Base-by-base conservation (phyloP, 2,888 invertebrate species). In the Gasteruption jaculator region DNA sequence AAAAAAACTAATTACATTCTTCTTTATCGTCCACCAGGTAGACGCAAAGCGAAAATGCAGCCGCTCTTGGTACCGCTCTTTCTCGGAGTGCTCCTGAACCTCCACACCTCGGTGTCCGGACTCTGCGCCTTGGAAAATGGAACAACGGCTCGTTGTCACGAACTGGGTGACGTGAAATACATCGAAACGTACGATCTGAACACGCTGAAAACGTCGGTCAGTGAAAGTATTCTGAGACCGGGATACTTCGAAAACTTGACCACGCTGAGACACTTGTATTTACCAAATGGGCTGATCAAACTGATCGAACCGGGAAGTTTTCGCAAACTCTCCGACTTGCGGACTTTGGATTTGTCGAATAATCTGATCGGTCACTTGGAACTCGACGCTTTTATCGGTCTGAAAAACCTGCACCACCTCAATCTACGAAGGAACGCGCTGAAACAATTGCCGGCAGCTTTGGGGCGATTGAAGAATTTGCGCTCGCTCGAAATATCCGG, bases 401-500 rank as follows among this genome's bases (percentile, higher is more conserved):
- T 83, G 20, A 72, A 71, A 38, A 77, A 79, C 58, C 68, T 84
- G 54, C 80, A 79, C 57, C 75, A 76, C 33, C 67, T 84, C 51
- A 80, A 81, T 65, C 72, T 84, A 63, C 77, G 79, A 40, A 74
- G 78, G 57, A 84, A 84, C 63, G 71, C 76, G 30, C 72, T 84
- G 45, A 72, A 68, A 41, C 71, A 79, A 61, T 72, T 84, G 45
- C 81, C 84, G 5, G 62, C 74, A 40, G 81, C 82, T 53, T 61
- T 84, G 41, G 72, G 69, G 16, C 72, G 73, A 50, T 68, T 83
- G 41, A 72, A 71, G 30, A 68, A 75, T 54, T 68, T 87, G 39
- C 78, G 78, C 60, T 76, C 78, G 53, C 71, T 88, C 43, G 79
- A 84, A 61, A 59, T 88, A 43, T 74, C 77, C 35, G 81, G 80